phyloP scores from a whole-genome alignment of 2,888 invertebrate species.

The Platycheirus rosarum region DNA sequence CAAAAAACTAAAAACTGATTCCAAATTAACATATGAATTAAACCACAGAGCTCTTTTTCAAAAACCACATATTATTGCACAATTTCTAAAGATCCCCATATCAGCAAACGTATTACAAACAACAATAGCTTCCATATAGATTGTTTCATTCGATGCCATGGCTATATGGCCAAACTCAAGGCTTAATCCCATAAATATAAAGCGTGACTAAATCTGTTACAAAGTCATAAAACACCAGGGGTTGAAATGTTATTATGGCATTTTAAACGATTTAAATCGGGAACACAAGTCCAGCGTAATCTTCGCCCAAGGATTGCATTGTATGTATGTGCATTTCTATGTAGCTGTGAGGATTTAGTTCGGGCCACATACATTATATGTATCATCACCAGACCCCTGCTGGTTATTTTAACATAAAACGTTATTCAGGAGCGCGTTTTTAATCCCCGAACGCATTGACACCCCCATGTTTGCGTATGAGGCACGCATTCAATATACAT shows the following conservation, averaged over 20 bases:
- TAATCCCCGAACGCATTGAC: conserved; percentile 69
- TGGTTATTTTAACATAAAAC: conserved; percentile 50
- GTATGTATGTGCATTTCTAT: conserved; percentile 34
- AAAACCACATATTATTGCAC: conserved; percentile 13
- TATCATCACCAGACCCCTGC: conserved; percentile 36
- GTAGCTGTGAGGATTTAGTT: conserved; percentile 31
- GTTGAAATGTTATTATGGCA: conserved; percentile 75
- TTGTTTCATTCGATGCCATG: conserved; percentile 57
- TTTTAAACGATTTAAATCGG: conserved; percentile 76
- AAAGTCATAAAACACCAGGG: conserved; percentile 76
- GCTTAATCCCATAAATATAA: conserved; percentile 75
- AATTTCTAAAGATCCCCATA: conserved; percentile 22
- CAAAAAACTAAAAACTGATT: conserved; percentile 18
- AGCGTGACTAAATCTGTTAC: conserved; percentile 76
- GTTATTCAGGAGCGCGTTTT: conserved; percentile 55
- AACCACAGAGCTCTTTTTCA: conserved; percentile 41
- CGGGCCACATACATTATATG: conserved; percentile 18
- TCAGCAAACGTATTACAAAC: conserved; percentile 15
- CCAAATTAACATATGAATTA: conserved; percentile 30
- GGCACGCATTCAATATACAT: neutral
- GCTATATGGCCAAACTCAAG: conserved; percentile 51
- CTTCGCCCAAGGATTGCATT: conserved; percentile 66
- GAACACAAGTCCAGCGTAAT: conserved; percentile 75
- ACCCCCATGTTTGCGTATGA: conserved; percentile 36
- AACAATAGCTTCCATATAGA: conserved; percentile 43